Evolutionary conservation across 2,888 invertebrate genomes (phyloP).

Genomic region (Camponotus fellah): DNA sequence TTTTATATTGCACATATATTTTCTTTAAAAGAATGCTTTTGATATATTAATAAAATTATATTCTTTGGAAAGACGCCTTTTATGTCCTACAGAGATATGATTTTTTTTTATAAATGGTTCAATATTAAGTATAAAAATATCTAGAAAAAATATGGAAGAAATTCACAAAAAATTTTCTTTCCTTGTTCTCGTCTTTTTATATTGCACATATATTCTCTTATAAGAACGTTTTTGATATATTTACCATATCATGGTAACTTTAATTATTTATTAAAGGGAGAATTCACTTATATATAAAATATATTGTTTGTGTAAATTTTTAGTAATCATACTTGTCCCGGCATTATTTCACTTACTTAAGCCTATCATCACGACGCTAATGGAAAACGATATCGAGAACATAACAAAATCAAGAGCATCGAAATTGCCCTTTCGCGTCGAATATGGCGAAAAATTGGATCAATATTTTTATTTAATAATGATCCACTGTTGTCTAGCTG

Average conservation of each 20-base stretch:
- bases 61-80: too few relatives aligned
- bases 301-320: neutral
- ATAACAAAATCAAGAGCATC: neutral
- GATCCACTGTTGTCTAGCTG: conserved; percentile 26
- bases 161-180: too few relatives aligned
- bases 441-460: neutral
- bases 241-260: neutral
- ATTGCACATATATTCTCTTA: too few relatives aligned
- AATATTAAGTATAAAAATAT: neutral
- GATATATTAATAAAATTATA: too few relatives aligned
- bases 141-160: neutral
- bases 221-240: neutral
- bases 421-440: conserved; percentile 5
- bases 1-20: too few relatives aligned
- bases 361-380: neutral
- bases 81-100: too few relatives aligned
- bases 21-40: neutral
- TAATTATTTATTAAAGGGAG: neutral
- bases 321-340: conserved; percentile 13
- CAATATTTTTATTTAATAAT: neutral
- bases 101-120: too few relatives aligned
- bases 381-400: neutral
- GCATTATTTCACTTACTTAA: neutral
- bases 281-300: neutral
- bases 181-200: too few relatives aligned